Evolutionary conservation across 2,888 invertebrate genomes (phyloP), one percentile per base, ranked within the genome.

Genomic region (Boloria euphrosyne): DNA sequence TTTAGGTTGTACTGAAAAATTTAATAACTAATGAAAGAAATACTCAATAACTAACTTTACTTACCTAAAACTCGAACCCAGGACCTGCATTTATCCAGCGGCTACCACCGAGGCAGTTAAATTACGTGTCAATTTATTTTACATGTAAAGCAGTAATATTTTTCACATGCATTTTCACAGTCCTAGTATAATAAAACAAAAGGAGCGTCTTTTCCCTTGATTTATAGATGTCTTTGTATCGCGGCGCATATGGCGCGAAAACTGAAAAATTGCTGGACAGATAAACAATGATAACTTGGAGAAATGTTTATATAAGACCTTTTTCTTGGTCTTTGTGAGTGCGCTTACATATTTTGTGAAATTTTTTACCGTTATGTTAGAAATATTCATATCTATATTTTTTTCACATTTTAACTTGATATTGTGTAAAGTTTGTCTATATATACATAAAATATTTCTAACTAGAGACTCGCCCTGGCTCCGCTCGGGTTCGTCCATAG

Each of bases 251-350:
- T 66, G 65, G 69, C 67, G 70, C 64, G 69, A 68, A 70, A 73
- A 71, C 70, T 73, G 71, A 73, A 68, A 74, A 71, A 71, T 73
- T 69, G 67, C 57, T 59, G 58, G 16, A 67, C 66, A 70, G 71
- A 71, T 70, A 68, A 72, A 67, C 67, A 68, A 71, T 64, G 70
- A 69, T 70, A 66, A 66, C 61, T 49, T 14, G 63, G 55, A 58
- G 18, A 54, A 31, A 63, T 58, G 49, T 50, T 63, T 63, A 55
- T 49, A 38, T 55, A 31, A 54, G n/a, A 62, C 55, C 62, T 55
- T 55, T 54, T 62, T 62, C 62, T 44, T 0, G 13, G 17, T 16
- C 27, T 58, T 58, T 44, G 58, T n/a, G 44, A 58, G 46, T 47
- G 47, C 46, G 57, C 43, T 57, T 22, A 22, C 18, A 44, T 47